These are phyloP conservation scores for Cygnus buccinator DNA, from an alignment of 2,113 vertebrate genomes.

Conservation along the genomic window DNA sequence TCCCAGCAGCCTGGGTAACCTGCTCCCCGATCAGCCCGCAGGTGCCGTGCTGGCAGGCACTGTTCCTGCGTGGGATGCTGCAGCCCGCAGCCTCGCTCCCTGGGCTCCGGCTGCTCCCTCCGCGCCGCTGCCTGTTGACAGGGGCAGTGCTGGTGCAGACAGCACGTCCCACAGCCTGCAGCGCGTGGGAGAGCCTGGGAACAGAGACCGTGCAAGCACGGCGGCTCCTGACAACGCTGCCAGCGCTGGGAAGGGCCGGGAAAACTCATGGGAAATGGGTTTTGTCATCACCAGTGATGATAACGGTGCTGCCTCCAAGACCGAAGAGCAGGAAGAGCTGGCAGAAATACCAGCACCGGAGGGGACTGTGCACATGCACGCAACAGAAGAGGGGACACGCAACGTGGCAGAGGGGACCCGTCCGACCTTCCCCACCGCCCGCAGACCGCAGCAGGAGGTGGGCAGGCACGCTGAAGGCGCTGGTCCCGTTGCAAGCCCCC, in stretches of 20 bases:
- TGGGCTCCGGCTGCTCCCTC: accelerated
- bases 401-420: not conserved
- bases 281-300: accelerated
- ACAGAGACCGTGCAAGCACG: accelerated
- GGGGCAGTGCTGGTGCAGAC: accelerated
- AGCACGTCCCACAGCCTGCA: accelerated
- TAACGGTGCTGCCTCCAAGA: accelerated
- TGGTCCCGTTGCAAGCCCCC: accelerated
- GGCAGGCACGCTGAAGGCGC: not conserved
- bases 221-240: accelerated
- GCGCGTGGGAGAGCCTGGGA: not conserved
- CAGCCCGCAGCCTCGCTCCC: accelerated
- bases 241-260: accelerated
- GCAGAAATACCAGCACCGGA: accelerated
- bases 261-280: not conserved
- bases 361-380: accelerated
- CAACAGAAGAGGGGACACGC: accelerated
- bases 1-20: not conserved
- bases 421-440: not conserved
- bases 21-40: accelerated
- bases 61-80: not conserved
- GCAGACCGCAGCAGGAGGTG: accelerated
- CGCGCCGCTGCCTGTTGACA: accelerated
- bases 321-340: not conserved
- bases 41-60: not conserved